Conservation (phyloP, 2,113 vertebrate genomes). For the Plestiodon gilberti region DNA sequence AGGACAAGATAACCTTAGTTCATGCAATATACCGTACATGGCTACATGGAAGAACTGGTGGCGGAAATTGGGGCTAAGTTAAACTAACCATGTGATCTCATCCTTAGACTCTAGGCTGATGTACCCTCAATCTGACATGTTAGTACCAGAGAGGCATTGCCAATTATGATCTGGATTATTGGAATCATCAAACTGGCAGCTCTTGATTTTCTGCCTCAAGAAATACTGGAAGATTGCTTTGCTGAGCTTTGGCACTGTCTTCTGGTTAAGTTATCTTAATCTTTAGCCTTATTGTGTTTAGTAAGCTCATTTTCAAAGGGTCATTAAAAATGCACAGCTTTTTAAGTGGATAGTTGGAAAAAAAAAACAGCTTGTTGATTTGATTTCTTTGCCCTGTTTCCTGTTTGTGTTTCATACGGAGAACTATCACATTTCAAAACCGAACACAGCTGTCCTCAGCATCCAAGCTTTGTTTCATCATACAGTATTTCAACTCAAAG, state of each 20-base stretch:
- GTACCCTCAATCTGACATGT: constrained; percentile 35
- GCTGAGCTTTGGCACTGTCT: constrained; percentile 52
- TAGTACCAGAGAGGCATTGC: constrained; percentile 37
- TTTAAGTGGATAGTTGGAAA: constrained; percentile 45
- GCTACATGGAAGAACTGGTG: neutral
- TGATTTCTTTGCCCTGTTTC: constrained; percentile 65
- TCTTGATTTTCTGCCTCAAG: constrained; percentile 58
- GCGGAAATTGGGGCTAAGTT: too few species aligned
- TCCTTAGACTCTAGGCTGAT: neutral
- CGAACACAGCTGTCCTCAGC: constrained; percentile 41
- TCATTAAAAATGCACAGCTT: constrained; percentile 58
- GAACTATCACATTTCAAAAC: constrained; percentile 62
- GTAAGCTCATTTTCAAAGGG: constrained; percentile 66
- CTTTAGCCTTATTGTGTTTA: constrained; percentile 60
- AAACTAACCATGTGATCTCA: neutral
- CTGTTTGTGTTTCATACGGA: constrained; percentile 68
- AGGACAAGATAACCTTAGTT: neutral
- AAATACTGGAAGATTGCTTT: constrained; percentile 60
- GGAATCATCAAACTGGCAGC: constrained; percentile 49
- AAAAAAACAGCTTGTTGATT: constrained; percentile 41
- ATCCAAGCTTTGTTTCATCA: constrained; percentile 47
- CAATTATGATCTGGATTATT: constrained; percentile 58
- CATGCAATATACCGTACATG: neutral
- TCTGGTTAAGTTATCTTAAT: constrained; percentile 62
- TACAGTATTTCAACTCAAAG: constrained; percentile 10